Base-by-base conservation (phyloP, 2,888 invertebrate species). In the Drosophila melanosoma region DNA sequence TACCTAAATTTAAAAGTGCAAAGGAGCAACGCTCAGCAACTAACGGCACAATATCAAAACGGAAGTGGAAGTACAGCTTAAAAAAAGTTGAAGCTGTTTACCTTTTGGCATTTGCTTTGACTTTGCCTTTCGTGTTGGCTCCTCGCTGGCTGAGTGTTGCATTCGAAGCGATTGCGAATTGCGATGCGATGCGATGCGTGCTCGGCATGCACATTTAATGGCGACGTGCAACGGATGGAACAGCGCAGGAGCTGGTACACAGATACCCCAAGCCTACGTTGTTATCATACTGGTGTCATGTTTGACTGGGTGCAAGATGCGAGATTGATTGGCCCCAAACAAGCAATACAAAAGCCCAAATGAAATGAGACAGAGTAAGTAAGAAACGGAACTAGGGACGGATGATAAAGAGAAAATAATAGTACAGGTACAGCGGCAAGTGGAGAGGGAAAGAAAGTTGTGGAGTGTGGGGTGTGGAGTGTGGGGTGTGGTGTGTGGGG, bases 191-290 rank as follows among this genome's bases (percentile, higher is more conserved):
- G 49, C 52, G 52, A 33, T 51, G 58, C 72, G 74, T 72, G 72
- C 54, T 49, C 32, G 33, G 72, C 58, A 73, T 72, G 49, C 42
- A 59, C 15, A 53, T 49, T 36, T 7, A 1, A 45, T 10, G 49
- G 40, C 17, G 23, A 56, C 74, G 58, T 77, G 79, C 74, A 53
- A 59, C 79, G 77, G 74, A 74, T 77, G 40, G 33, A 7, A 26
- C 15, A 17, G 15, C 3, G 33, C 61, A 62, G 73, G 54, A 78
- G 82, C 3, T 66, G 45, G 15, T 1, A 15, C 4, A 23, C 23
- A 45, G 51, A 49, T 65, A 49, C 59, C 15, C 40, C 11, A 32
- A 57, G 57, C 49, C 64, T 62, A 53, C 54, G 79, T 53, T 75
- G 65, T 62, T 79, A 54, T 57, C 42, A 38, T 52, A n/a, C 12